Base-by-base conservation (phyloP, 2,113 vertebrate genomes). In the Zosterops borbonicus region DNA sequence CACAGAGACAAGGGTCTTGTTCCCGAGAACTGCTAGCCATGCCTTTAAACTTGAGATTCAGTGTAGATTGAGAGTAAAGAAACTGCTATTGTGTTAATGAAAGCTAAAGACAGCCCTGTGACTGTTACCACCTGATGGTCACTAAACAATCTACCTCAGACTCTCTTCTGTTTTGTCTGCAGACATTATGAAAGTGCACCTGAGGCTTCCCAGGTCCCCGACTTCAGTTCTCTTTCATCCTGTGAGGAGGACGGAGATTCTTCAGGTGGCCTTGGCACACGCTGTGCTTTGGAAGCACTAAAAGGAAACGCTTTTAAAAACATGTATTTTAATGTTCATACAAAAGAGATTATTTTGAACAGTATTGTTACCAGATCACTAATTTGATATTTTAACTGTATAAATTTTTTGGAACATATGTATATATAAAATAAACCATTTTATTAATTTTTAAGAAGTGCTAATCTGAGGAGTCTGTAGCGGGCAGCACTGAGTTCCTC, bases 261-360 rank as follows among this genome's bases (percentile, higher is more conserved):
- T 97, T 98, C 96, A 97, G 97, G 98, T 97, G 97, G 96, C 98
- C 97, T 98, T 98, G 96, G 96, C 92, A 97, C 96, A 97, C 97
- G 97, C 96, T 98, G 98, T 98, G 97, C 98, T 98, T 98, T 97
- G 98, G 97, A 98, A 97, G 93, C 98, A 98, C 97, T 98, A 96
- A 97, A 97, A 98, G 97, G 90, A 98, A 97, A 97, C 96, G 98
- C 89, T 98, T 98, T 97, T 97, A 96, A 98, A 95, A 95, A 97
- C 97, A 96, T 97, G 98, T 98, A 98, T 99, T 98, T 98, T 98
- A 98, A 98, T 98, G 98, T 99, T 99, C 98, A 99, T 99, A 99
- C 97, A 97, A 98, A 98, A 98, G 97, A 98, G 97, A 99, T 98
- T 99, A 99, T 99, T 99, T 99, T 99, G 98, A 98, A 98, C 98